Evolutionary conservation across 2,113 vertebrate genomes (phyloP), one percentile per base, ranked within the genome.

Genomic region (Ceuthmochares aereus): DNA sequence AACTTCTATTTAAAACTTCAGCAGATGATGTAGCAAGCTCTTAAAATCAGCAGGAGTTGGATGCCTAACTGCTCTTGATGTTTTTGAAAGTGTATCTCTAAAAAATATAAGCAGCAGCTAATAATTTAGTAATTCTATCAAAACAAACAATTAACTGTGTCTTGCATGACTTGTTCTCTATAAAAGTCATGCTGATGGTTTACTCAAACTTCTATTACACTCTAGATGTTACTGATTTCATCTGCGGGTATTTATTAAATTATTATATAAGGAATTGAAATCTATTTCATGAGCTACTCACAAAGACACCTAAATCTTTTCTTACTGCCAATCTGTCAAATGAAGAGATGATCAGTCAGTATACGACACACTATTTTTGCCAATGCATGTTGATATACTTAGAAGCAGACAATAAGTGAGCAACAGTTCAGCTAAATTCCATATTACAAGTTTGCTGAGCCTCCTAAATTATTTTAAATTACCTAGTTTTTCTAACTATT

Each of bases 111-210:
- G 76, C 85, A 88, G 69, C 67, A 94, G 54, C 52, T 86, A 95
- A 95, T 90, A 96, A 96, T 92, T 93, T 51, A 84, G 83, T 60
- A 96, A 92, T 93, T 94, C 83, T 76, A 92, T 89, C 93, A 94
- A 94, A 95, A 89, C 83, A 92, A 86, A 79, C 87, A 92, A 94
- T 96, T 96, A 96, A 94, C 40, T 43, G n/a, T 94, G 96, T 82
- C 92, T 93, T 92, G 85, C 79, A 72, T 96, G 92, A 95, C 94
- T 96, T 96, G 79, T 93, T 93, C 79, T 81, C 88, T 69, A 89
- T 93, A 93, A 96, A 93, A 93, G 90, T 77, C 96, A 94, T 55
- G 90, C 90, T 96, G 95, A n/a, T 93, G 95, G 62, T 96, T 97
- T 97, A 93, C 49, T 47, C 76, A 72, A 94, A 84, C 37, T 94